Evolutionary conservation across 2,113 vertebrate species (phyloP).

Genomic region (Poeciliopsis prolifica): DNA sequence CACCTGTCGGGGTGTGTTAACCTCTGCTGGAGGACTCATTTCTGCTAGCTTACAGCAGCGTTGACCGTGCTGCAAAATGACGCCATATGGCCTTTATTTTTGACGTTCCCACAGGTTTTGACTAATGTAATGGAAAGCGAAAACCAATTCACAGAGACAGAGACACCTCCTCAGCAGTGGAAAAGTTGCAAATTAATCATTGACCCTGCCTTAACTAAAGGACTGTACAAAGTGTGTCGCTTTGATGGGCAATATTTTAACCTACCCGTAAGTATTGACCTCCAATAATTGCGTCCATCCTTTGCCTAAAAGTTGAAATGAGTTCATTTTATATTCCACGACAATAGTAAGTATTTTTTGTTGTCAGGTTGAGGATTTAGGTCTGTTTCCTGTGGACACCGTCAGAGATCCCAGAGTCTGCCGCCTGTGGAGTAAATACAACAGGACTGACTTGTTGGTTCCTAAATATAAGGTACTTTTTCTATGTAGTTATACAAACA

Average conservation of each 20-base stretch:
- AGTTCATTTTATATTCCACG: not conserved
- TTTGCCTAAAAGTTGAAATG: not conserved
- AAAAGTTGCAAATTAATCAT: constrained; percentile 97
- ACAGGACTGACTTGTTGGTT: constrained; percentile 86
- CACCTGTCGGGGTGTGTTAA: constrained; percentile 77
- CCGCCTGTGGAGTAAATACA: constrained; percentile 92
- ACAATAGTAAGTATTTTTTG: not conserved
- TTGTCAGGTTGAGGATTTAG: constrained; percentile 84
- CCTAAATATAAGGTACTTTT: constrained; percentile 89
- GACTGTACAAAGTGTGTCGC: constrained; percentile 93
- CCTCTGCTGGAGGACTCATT: constrained; percentile 21
- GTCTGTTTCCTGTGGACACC: constrained; percentile 88
- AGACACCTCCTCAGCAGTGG: constrained; percentile 90
- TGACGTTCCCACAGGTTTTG: constrained; percentile 78
- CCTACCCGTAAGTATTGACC: constrained; percentile 85
- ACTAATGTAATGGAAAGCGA: constrained; percentile 95
- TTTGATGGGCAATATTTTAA: constrained; percentile 94
- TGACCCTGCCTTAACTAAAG: constrained; percentile 92
- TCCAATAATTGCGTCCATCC: not conserved
- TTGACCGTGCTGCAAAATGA: constrained; percentile 3
- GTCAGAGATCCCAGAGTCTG: constrained; percentile 92
- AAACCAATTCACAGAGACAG: constrained; percentile 83
- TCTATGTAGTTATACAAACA: not conserved
- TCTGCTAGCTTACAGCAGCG: constrained; percentile 13
- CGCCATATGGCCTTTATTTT: not conserved